Conservation (phyloP, 2,888 invertebrate species). For the Ommatoiulus sabulosus region DNA sequence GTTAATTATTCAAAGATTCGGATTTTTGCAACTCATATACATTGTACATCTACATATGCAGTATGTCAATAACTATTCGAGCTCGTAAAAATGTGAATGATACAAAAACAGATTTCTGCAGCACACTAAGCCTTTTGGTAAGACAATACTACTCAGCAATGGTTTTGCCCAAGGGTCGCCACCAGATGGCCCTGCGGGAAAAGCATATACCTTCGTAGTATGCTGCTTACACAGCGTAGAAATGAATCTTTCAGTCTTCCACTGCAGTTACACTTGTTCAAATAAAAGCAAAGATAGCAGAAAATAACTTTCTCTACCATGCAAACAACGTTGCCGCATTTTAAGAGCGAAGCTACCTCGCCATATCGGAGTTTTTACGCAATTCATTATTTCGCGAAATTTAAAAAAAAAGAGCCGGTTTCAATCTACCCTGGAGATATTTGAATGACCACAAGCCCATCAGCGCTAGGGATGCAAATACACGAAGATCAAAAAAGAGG, state of each 20-base stretch:
- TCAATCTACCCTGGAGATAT: not conserved
- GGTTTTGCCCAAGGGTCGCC: not conserved
- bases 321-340: not conserved
- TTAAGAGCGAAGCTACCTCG: not conserved
- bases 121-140: too few relatives aligned
- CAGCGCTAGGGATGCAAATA: not conserved
- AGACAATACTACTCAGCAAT: not conserved
- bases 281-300: not conserved
- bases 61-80: too few relatives aligned
- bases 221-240: too few relatives aligned
- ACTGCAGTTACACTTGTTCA: not conserved
- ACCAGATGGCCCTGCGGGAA: not conserved
- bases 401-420: not conserved
- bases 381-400: not conserved
- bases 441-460: not conserved
- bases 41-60: too few relatives aligned
- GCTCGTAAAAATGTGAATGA: too few relatives aligned
- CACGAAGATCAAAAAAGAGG: not conserved
- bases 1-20: too few relatives aligned
- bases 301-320: not conserved
- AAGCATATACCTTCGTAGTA: not conserved
- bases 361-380: not conserved
- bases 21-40: too few relatives aligned
- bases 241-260: not conserved
- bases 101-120: not conserved